These are phyloP conservation scores for Rhamphomyia laevipes DNA, from an alignment of 2,888 invertebrate genomes.

Conservation along the genomic window DNA sequence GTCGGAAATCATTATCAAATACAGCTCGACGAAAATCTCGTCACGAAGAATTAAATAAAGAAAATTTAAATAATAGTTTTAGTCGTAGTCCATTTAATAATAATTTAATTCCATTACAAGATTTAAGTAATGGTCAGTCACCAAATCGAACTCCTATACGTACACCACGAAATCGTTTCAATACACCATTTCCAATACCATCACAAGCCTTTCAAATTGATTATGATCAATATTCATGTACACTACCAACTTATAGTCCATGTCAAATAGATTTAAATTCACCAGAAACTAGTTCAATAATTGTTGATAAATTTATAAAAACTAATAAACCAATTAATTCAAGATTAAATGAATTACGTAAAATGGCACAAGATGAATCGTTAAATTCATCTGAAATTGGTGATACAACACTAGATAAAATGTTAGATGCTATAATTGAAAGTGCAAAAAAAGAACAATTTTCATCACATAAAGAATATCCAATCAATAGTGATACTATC, in stretches of 20 bases:
- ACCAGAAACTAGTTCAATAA: slow-evolving; percentile 5
- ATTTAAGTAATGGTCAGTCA: slow-evolving; percentile 33
- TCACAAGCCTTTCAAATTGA: no score
- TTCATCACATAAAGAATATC: no score
- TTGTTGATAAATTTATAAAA: slow-evolving; percentile 15
- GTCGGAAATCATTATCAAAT: background rate
- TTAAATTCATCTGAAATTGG: slow-evolving; percentile 35
- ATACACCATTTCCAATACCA: no score
- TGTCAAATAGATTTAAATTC: slow-evolving; percentile 13
- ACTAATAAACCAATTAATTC: slow-evolving; percentile 16
- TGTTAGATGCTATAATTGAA: slow-evolving; percentile 36
- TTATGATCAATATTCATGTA: slow-evolving; percentile 7
- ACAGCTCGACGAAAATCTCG: slow-evolving; percentile 17
- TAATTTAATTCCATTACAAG: slow-evolving; percentile 29
- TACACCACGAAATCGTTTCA: background rate
- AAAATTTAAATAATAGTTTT: slow-evolving; percentile 32
- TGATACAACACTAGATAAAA: slow-evolving; percentile 34
- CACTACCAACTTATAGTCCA: slow-evolving; percentile 14
- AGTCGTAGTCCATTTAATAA: slow-evolving; percentile 27
- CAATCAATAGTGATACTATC: background rate
- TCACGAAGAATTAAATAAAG: slow-evolving; percentile 29
- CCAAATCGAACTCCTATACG: slow-evolving; percentile 20
- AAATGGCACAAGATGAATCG: slow-evolving; percentile 15
- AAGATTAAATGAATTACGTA: slow-evolving; percentile 13
- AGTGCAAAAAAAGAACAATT: slow-evolving; percentile 31